Base-by-base conservation (phyloP, 2,797 vertebrate species). In the Bradypodion pumilum region DNA sequence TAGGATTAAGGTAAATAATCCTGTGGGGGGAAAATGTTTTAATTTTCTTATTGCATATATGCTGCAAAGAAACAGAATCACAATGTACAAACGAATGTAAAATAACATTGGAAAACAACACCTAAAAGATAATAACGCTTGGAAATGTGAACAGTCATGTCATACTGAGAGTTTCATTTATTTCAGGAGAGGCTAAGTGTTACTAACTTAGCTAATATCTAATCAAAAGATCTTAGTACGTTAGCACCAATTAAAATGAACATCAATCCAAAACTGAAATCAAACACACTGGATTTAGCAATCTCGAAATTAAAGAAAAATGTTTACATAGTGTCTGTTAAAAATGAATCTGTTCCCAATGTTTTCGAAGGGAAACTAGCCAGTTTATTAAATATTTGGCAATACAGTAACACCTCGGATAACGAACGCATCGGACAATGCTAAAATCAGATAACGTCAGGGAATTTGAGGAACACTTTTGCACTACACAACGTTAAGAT, bases 1-100 rank as follows among this genome's bases (percentile, higher is more conserved):
- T 87, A 99, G 91, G 90, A 99, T 97, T 93, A 99, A 95, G 0
- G 98, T 99, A 88, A 99, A 99, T 85, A 99, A 96, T 63, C 98
- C 98, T 99, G 92, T 68, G 85, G 86, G 4, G 85, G 44, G 88
- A 83, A 84, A 78, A 37, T 85, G 42, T 29, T 68, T n/a, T 82
- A 85, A 68, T 29, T 59, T 80, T 19, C 77, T 25, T 89, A 82
- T 9, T 16, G 69, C 85, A 7, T 62, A 89, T 29, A 69, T 27
- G 12, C 15, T 40, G 27, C 21, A 56, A 37, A 74, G 32, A 44
- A 73, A 37, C 10, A 78, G 62, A 21, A 66, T 9, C 82, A 68
- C 0, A 16, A 27, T 52, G 78, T 76, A 42, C 46, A 78, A 68
- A 8, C 37, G 44, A n/a, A 59, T 70, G 10, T n/a, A 46, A 65